Percentiles rank a stretch among this genome's conserved stretches.
Evolutionary conservation across 2,113 vertebrate species (phyloP).

Genomic region (Brachyhypopomus occidentalis): DNA sequence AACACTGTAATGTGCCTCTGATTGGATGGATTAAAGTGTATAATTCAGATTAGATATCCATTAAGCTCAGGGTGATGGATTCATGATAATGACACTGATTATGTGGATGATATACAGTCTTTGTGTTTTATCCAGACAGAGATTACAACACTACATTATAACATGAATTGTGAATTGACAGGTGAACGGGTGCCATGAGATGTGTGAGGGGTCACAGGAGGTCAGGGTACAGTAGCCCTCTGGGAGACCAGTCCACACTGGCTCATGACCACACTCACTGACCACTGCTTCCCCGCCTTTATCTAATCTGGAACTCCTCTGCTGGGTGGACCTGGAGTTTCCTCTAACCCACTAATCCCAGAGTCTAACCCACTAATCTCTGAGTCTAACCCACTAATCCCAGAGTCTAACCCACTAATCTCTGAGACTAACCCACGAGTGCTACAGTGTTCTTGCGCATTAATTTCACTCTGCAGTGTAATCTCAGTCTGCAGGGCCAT

Average conservation of each 20-base stretch:
- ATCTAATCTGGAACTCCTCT: conserved; percentile 25
- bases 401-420: too few relatives aligned
- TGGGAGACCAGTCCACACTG: conserved; percentile 36
- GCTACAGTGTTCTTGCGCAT: neutral
- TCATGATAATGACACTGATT: too few relatives aligned
- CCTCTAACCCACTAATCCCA: conserved; percentile 64
- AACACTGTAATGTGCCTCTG: too few relatives aligned
- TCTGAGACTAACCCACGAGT: too few relatives aligned
- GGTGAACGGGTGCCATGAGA: conserved; percentile 87
- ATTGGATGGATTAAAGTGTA: too few relatives aligned
- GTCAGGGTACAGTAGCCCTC: conserved; percentile 86
- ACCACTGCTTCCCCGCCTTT: conserved; percentile 21
- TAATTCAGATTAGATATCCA: too few relatives aligned
- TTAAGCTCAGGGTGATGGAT: too few relatives aligned
- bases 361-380: neutral
- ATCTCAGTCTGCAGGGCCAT: too few relatives aligned
- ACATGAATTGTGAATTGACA: conserved; percentile 75
- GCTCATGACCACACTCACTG: neutral
- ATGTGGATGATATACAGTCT: too few relatives aligned
- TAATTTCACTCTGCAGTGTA: neutral
- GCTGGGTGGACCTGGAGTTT: conserved; percentile 12
- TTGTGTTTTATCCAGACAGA: too few relatives aligned
- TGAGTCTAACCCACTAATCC: too few relatives aligned
- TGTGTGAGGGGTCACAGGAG: conserved; percentile 72
- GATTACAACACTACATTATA: neutral